Percentiles rank a stretch among this genome's conserved stretches.
phyloP scores from a whole-genome alignment of 2,797 vertebrate species.

The Limnodromus scolopaceus region DNA sequence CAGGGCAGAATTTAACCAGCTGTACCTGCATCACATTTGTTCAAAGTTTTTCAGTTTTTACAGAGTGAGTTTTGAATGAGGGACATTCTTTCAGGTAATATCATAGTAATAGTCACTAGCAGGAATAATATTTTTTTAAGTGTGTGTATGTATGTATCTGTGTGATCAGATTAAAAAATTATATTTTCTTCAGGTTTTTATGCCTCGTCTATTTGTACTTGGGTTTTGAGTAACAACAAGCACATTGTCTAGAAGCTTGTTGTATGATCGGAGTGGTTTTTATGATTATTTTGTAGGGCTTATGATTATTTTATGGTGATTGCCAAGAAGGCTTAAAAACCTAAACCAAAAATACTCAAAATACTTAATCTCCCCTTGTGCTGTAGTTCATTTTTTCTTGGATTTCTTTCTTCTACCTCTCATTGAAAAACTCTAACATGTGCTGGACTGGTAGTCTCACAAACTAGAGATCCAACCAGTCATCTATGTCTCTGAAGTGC shows the following conservation, averaged over 20 bases:
- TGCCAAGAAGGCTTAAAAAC: not conserved
- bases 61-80: not conserved
- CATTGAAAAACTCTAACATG: not conserved
- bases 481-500: not conserved
- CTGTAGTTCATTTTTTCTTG: not conserved
- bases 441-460: not conserved
- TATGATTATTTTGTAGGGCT: not conserved
- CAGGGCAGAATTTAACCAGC: not conserved
- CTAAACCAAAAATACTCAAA: not conserved
- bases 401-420: not conserved
- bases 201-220: accelerated
- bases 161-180: not conserved
- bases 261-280: not conserved
- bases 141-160: not conserved
- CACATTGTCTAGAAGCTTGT: not conserved
- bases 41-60: not conserved
- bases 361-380: not conserved
- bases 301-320: not conserved
- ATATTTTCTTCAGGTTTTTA: not conserved
- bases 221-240: not conserved
- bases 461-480: not conserved
- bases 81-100: not conserved
- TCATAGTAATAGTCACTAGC: not conserved
- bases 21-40: not conserved
- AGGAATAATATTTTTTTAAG: not conserved